Conservation (phyloP, 2,113 vertebrate genomes). For the Myrmecobius fasciatus region DNA sequence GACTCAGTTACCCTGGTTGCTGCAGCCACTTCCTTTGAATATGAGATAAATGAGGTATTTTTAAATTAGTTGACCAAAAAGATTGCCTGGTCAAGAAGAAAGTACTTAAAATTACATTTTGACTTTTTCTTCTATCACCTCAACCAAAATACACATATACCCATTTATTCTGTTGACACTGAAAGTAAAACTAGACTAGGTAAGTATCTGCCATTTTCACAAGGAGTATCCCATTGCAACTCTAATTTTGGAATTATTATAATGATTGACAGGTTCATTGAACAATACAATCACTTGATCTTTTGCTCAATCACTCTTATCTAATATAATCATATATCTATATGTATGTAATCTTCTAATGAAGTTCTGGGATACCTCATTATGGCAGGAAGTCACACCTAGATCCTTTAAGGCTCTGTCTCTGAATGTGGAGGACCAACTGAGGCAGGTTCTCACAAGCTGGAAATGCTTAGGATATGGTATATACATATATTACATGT, state of each 20-base stretch:
- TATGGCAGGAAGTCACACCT: not conserved
- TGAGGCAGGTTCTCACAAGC: not conserved
- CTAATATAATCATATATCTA: not conserved
- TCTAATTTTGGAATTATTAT: not conserved
- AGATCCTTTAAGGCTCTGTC: not conserved
- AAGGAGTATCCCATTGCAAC: not conserved
- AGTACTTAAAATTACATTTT: not conserved
- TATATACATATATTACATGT: too few species aligned
- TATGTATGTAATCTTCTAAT: not conserved
- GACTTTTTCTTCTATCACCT: not conserved
- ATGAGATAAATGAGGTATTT: not conserved
- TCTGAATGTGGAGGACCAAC: not conserved
- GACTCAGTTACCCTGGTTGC: too few species aligned
- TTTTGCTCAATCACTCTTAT: not conserved
- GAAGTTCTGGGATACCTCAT: not conserved
- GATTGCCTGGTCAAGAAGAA: not conserved
- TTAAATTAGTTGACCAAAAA: not conserved
- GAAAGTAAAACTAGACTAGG: not conserved
- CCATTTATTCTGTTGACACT: not conserved
- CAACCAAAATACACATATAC: not conserved
- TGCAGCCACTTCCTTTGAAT: not conserved
- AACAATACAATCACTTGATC: not conserved
- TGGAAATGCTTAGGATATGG: not conserved
- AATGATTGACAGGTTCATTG: not conserved
- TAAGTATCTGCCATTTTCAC: not conserved